Base-by-base conservation (phyloP, 2,888 invertebrate genomes). In the Cosmia trapezina region DNA sequence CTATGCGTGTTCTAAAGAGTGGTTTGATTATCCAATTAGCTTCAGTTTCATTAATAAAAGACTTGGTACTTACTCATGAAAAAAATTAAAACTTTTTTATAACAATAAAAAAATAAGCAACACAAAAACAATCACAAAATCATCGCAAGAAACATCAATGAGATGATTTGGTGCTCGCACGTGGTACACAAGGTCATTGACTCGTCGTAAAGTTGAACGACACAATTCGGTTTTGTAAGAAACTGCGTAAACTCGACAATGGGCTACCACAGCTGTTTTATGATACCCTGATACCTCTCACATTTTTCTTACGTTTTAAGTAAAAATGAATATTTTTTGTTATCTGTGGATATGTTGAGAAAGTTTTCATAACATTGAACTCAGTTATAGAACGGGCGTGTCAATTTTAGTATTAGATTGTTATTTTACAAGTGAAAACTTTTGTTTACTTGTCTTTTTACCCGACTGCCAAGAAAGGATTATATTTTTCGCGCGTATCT, bases 221-320 rank as follows among this genome's bases (percentile, higher is more conserved):
- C 87, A 81, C 70, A 73, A 73, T 83, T 83, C 56, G 76, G 68
- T 82, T 86, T 86, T 86, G 80, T 78, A 80, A 80, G 76, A 86
- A 86, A 82, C 76, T 68, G 76, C 82, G 86, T 86, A 86, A 86
- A 86, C 78, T 81, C 80, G 60, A 73, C 77, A 76, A 60, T 78
- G 70, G 70, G 49, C 62, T 62, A 87, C 69, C 87, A 78, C 85
- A 80, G 78, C 60, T 64, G 63, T 64, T 78, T 89, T 84, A 91
- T 92, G 92, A 45, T 80, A 76, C 83, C 92, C 92, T 91, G 86
- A 81, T 91, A 89, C 88, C 54, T 72, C 63, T 83, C 84, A 85
- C 87, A 88, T 88, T 91, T 92, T 92, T 92, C 88, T 86, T 90
- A 87, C 84, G 90, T 88, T 89, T 87, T 88, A 88, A 87, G 92